Evolutionary conservation across 2,797 vertebrate genomes (phyloP), one percentile per base, ranked within the genome.

Genomic region (Crypturellus tataupa): DNA sequence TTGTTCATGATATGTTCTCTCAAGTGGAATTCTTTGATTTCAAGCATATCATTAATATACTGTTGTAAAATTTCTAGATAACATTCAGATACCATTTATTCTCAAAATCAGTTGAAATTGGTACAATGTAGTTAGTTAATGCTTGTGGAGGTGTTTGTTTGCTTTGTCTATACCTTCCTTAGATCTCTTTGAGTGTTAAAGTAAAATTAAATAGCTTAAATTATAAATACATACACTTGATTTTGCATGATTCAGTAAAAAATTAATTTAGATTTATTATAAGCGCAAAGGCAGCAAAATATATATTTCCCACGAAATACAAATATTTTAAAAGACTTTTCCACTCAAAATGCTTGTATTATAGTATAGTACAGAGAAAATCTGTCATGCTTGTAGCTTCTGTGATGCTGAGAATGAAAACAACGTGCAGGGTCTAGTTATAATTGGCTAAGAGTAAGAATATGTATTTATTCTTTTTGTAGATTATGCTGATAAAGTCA

Each of bases 211-310:
- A 79, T 18, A 73, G 12, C 15, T 68, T 80, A 33, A 83, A 70
- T 58, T 37, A 59, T 56, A 85, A 70, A 80, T 5, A 44, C 70
- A 71, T 0, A 0, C 80, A 90, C 20, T 4, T 31, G 44, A 37
- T 69, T 29, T 44, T 78, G 58, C 80, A 59, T 49, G 19, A 37
- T 56, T 89, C 31, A 20, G 5, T 33, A 35, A 69, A 81, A 93
- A 83, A n/a, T 8, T 0, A 91, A 55, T 89, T 82, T 67, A 12
- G 67, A 37, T 93, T 96, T 92, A 80, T 47, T 62, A 29, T 85
- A 82, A 85, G 62, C 29, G 78, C 64, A 86, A 91, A 92, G 33
- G 65, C 23, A 88, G 37, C 11, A 76, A 89, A 94, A 86, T 46
- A 51, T 5, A 10, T 31, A 14, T n/a, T 79, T 19, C 1, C 3